Evolutionary conservation across 2,888 invertebrate genomes (phyloP), one percentile per base, ranked within the genome.

Genomic region (Lasioglossum calceatum): DNA sequence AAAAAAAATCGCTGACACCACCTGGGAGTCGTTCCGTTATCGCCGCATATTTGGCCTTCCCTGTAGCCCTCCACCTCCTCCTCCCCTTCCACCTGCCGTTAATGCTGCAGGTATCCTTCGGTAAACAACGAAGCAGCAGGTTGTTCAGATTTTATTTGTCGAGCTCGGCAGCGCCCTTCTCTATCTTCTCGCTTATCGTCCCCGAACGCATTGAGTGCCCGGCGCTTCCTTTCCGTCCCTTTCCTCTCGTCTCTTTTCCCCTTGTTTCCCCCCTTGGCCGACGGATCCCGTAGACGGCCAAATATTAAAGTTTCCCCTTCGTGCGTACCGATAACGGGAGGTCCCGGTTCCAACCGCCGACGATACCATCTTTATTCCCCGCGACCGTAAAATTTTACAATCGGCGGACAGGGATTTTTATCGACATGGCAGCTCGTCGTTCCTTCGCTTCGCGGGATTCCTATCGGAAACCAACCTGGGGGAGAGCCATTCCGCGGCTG

Each of bases 101-200:
- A 92, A 92, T 91, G 88, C 88, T 84, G 87, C 89, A 92, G 92
- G 92, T 94, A 94, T 94, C 92, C 93, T 93, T 93, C 91, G 93
- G 92, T 92, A 94, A 94, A 94, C 94, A 94, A 93, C 92, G 92
- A 88, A 92, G 91, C 94, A 93, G 94, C 93, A 93, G 94, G 93
- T 94, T 95, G 94, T 94, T 94, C 93, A 91, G 94, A 94, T 95
- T 95, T 95, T 94, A 94, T 95, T 94, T 95, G 94, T 93, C 92
- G 91, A 93, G 93, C 91, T 91, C 92, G 92, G 90, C 91, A 89
- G 91, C 88, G 87, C 87, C 88, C 90, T 91, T 85, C 87, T 74
- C 84, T 87, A 50, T 78, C 84, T 85, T 85, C 80, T 80, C 81
- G 93, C 94, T 94, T 94, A 94, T 94, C 94, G 91, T 89, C 83